Conservation (phyloP, 2,888 invertebrate genomes). For the Nomada ferruginata region DNA sequence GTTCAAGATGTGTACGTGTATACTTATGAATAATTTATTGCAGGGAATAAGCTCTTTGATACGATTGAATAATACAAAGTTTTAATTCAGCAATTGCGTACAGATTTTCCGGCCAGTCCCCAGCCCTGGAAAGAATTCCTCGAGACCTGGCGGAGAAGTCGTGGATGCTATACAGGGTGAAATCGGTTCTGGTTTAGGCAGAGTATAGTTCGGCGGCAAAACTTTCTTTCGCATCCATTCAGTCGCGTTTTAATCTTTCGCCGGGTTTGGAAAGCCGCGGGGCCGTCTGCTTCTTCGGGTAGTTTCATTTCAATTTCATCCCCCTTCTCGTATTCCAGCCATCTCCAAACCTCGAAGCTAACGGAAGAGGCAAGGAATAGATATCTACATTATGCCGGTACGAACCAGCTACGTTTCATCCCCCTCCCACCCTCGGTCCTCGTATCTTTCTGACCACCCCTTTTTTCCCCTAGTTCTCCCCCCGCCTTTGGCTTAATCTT, state of each 20-base stretch:
- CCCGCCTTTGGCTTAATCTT: constrained; percentile 19
- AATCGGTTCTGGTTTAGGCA: constrained; percentile 63
- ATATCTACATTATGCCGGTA: constrained; percentile 81
- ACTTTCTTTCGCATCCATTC: constrained; percentile 76
- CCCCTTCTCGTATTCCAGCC: constrained; percentile 57
- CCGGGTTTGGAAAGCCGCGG: constrained; percentile 77
- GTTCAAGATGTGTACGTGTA: background rate
- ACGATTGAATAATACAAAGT: background rate
- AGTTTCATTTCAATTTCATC: constrained; percentile 82
- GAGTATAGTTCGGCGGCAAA: constrained; percentile 69
- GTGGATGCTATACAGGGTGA: constrained; percentile 19
- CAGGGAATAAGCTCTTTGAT: background rate
- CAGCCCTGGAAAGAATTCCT: constrained; percentile 38
- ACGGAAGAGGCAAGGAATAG: constrained; percentile 75
- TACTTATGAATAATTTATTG: background rate
- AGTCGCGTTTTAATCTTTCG: constrained; percentile 81
- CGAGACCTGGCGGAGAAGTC: constrained; percentile 13
- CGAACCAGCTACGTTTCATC: constrained; percentile 74
- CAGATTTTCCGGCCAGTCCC: constrained; percentile 25
- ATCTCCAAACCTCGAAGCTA: constrained; percentile 65
- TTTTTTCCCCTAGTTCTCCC: constrained; percentile 4
- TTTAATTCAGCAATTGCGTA: constrained; percentile 31
- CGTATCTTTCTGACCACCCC: constrained; percentile 46
- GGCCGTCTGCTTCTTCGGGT: constrained; percentile 76
- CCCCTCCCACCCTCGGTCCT: constrained; percentile 55